These are phyloP conservation scores for Mythimna pallens DNA, from an alignment of 2,888 invertebrate species.

Conservation along the genomic window DNA sequence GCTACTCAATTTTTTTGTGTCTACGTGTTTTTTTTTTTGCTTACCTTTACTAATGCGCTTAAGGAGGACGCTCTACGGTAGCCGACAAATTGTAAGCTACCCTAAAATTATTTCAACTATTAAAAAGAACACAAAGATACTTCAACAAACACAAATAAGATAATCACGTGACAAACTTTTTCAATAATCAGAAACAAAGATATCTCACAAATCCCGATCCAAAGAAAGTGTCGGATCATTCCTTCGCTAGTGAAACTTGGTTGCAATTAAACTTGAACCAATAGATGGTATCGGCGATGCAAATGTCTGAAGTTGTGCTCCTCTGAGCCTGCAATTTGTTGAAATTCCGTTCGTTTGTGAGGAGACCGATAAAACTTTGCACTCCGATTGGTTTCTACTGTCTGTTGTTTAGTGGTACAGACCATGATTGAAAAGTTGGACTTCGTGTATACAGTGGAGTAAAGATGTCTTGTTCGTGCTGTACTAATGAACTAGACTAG, in stretches of 20 bases:
- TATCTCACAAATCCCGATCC: slow-evolving; percentile 28
- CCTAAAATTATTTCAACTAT: too few relatives aligned
- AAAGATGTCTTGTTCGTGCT: neutral
- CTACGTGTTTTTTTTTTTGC: too few relatives aligned
- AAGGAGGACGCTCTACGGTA: neutral
- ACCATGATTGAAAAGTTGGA: slow-evolving; percentile 30
- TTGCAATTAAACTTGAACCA: slow-evolving; percentile 56
- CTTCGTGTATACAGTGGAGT: neutral
- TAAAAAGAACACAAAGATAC: neutral
- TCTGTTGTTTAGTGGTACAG: slow-evolving; percentile 22
- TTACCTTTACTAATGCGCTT: neutral
- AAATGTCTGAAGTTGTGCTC: slow-evolving; percentile 63
- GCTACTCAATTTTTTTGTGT: too few relatives aligned
- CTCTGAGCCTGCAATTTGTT: slow-evolving; percentile 59
- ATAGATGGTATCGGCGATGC: slow-evolving; percentile 64
- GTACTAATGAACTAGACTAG: neutral
- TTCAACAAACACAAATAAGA: neutral
- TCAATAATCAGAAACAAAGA: slow-evolving; percentile 33
- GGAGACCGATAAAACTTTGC: slow-evolving; percentile 58
- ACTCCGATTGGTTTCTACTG: slow-evolving; percentile 51
- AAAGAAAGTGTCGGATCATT: slow-evolving; percentile 43
- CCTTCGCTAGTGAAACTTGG: slow-evolving; percentile 41
- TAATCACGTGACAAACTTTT: slow-evolving; percentile 9
- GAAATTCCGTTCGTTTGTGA: slow-evolving; percentile 51
- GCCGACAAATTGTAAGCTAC: neutral